Evolutionary conservation across 2,113 vertebrate species (phyloP).

Genomic region (Sterrhoptilus dennistouni): DNA sequence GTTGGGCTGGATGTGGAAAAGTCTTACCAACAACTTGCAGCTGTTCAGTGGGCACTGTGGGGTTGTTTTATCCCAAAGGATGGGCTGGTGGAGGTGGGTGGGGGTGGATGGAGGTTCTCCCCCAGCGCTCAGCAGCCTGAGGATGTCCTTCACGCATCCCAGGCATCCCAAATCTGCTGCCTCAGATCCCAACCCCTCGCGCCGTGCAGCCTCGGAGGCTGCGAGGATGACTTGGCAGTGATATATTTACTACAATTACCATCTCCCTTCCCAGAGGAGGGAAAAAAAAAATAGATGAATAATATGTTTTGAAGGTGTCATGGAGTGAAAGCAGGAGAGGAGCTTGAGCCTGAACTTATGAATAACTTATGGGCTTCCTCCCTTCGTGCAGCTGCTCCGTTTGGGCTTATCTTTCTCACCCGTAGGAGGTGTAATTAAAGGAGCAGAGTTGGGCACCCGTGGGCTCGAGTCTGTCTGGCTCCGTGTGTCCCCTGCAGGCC

Average conservation of each 20-base stretch:
- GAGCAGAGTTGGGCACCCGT: background rate
- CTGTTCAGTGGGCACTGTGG: accelerated
- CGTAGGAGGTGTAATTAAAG: slow-evolving; percentile 63
- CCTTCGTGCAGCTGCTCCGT: slow-evolving; percentile 46
- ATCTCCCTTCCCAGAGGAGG: slow-evolving; percentile 38
- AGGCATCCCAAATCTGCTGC: background rate
- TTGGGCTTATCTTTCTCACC: slow-evolving; percentile 65
- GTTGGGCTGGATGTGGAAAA: accelerated
- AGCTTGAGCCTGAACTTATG: slow-evolving; percentile 61
- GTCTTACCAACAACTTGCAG: accelerated
- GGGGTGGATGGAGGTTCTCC: background rate
- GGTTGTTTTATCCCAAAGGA: background rate
- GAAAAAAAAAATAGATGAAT: slow-evolving; percentile 41
- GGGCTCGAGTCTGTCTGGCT: background rate
- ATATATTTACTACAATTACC: slow-evolving; percentile 63
- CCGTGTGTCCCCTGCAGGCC: background rate
- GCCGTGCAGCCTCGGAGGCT: background rate
- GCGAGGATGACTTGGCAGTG: slow-evolving; percentile 33
- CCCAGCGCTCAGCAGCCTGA: accelerated
- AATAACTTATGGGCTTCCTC: slow-evolving; percentile 73
- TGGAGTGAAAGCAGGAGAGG: slow-evolving; percentile 56
- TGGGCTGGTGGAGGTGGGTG: background rate
- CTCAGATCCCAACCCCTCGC: background rate
- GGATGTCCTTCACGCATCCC: background rate
- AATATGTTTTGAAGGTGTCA: slow-evolving; percentile 63